Evolutionary conservation across 2,888 invertebrate genomes (phyloP).

Genomic region (Automeris io): DNA sequence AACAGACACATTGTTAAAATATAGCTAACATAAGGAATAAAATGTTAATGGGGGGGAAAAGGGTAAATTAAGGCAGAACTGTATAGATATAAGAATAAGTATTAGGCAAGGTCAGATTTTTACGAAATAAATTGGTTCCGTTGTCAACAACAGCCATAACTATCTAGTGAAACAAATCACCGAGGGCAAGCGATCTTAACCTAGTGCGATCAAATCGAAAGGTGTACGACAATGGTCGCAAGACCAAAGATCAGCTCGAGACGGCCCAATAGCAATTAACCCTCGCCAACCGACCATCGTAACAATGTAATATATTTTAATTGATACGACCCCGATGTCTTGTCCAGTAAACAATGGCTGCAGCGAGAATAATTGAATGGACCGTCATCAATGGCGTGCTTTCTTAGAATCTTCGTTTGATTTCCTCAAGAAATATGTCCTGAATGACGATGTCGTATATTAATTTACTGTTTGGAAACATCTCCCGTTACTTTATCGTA

Average conservation of each 20-base stretch:
- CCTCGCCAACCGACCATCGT: slow-evolving; percentile 44
- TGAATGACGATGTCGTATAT: too few species aligned
- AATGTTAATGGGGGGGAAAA: too few species aligned
- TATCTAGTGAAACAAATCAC: neutral
- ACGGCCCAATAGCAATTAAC: slow-evolving; percentile 69
- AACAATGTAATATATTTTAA: slow-evolving; percentile 72
- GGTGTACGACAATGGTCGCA: slow-evolving; percentile 53
- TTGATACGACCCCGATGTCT: slow-evolving; percentile 63
- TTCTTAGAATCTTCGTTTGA: neutral
- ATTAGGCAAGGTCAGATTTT: too few species aligned
- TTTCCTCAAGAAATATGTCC: neutral
- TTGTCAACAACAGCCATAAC: neutral
- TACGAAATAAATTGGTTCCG: too few species aligned
- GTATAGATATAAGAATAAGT: too few species aligned
- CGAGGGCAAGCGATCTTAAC: slow-evolving; percentile 13
- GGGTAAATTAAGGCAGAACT: too few species aligned
- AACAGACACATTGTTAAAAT: too few species aligned
- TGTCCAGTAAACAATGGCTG: slow-evolving; percentile 30
- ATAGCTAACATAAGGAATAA: too few species aligned
- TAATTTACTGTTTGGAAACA: too few species aligned
- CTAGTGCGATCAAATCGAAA: slow-evolving; percentile 49
- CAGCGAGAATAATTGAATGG: slow-evolving; percentile 42
- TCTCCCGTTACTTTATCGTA: too few species aligned
- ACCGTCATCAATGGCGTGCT: slow-evolving; percentile 11
- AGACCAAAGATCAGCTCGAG: slow-evolving; percentile 63